Conservation (phyloP, 2,888 invertebrate species). For the Cerastis rubricosa region DNA sequence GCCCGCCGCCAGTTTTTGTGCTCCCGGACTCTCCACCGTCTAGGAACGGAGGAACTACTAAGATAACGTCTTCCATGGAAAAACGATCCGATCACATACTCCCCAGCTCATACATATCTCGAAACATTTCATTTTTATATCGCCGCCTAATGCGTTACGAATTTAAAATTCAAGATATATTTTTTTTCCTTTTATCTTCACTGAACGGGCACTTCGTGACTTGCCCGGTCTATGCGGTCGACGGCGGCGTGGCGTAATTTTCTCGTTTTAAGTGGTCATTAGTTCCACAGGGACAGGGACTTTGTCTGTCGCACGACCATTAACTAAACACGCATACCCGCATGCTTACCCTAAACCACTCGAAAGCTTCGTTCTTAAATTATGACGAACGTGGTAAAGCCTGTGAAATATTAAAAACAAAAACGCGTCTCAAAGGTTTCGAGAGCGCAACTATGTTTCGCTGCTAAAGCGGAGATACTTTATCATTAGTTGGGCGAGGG, state of each 20-base stretch:
- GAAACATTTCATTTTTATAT: conserved; percentile 60
- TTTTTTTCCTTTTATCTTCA: conserved; percentile 68
- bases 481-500: conserved; percentile 77
- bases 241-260: conserved; percentile 82
- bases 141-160: conserved; percentile 67
- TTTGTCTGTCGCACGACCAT: conserved; percentile 85
- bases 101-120: conserved; percentile 36
- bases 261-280: conserved; percentile 89
- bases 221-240: conserved; percentile 82
- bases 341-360: conserved; percentile 69
- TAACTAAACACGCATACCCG: conserved; percentile 82
- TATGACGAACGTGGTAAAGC: conserved; percentile 63
- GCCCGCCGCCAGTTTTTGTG: conserved; percentile 81
- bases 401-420: conserved; percentile 49
- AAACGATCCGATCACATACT: conserved; percentile 55
- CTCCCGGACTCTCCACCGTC: conserved; percentile 67
- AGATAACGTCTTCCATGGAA: conserved; percentile 66
- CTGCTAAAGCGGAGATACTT: conserved; percentile 70
- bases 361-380: conserved; percentile 70
- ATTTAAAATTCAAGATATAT: conserved; percentile 71
- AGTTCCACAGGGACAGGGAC: conserved; percentile 85
- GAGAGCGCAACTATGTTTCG: conserved; percentile 52
- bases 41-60: conserved; percentile 70
- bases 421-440: conserved; percentile 53
- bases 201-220: conserved; percentile 83